Base-by-base conservation (phyloP, 2,113 vertebrate species). In the Saguinus midas region DNA sequence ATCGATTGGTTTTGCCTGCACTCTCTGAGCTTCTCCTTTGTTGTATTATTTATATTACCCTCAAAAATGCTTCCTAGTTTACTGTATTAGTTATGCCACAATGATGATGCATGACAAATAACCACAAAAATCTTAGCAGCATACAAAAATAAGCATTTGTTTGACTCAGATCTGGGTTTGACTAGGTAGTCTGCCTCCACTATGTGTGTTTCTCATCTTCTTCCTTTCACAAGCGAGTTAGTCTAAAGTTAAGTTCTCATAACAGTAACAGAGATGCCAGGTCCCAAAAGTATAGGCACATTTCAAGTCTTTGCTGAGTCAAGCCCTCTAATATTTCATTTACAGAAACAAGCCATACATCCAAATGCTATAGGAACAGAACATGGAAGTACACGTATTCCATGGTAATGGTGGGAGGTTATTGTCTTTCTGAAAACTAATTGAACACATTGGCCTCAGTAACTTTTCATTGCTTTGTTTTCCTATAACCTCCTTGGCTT, bases 341-440 rank as follows among this genome's bases (percentile, higher is more conserved):
- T 35, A 40, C 6, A 27, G 76, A n/a, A 73, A 8, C 7, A 70
- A 90, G 43, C 6, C 25, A 21, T 48, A 5, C 8, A 50, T 58
- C 17, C n/a, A 84, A 35, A 20, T 50, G 6, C 18, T 25, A 16
- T 6, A 43, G 43, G 40, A 61, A 72, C 1, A 25, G 8, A 72
- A 14, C 2, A 32, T 32, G 27, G 12, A 11, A 37, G 6, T 11
- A 43, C 4, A 1, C 6, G 11, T 5, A 45, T 18, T 45, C n/a
- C 43, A 37, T 4, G 40, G 43, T 35, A 40, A 14, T 1, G 2
- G 32, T 43, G 48, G 80, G 10, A 76, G 7, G 16, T 11, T 16
- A 17, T 29, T 10, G 3, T 68, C 66, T 55, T 48, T 58, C 35
- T 50, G 48, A 58, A 88, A 12, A 29, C 6, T 48, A 66, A 18